Evolutionary conservation across 2,888 invertebrate genomes (phyloP), one percentile per base, ranked within the genome.

Genomic region (Pristionchus entomophagus): DNA sequence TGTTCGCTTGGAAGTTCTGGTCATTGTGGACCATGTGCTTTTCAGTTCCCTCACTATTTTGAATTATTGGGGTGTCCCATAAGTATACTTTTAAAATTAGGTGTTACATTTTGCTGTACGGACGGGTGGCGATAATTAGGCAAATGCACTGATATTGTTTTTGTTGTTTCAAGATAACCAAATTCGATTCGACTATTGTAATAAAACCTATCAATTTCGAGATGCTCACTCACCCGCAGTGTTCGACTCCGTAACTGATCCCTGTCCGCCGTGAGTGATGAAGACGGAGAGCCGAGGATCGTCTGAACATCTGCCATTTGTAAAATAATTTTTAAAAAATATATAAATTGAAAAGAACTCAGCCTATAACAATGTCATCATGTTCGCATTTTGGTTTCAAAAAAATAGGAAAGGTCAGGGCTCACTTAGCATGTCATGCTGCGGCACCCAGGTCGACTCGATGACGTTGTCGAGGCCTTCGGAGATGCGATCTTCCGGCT

Each of bases 251-350:
- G 87, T 84, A 2, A 88, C 49, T 77, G 88, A 87, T 29, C 88
- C 88, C 81, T 89, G 88, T 0, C 89, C 89, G 73, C 89, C 86
- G 69, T 89, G 89, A 0, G 88, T 87, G 49, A 89, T 87, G 84
- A 89, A 89, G 0, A 88, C 77, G 22, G 86, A 19, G 29, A 88
- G 86, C 29, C 87, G 88, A 22, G 86, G 86, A 80, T 86, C 86
- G 19, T 84, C 88, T 88, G 84, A 84, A 88, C 4, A 38, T 41
- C 32, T 69, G 1, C 3, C 10, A 35, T 69, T 10, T 32, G 29
- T 32, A 32, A 73, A 41, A n/a, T 41, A 22, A n/a, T 26, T 73
- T 45, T 73, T 41, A 41, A 17, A 73, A 32, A 14, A 29, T 10
- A 14, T n/a, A 5, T 5, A 41, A 41, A 73, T 73, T 73, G 22